Evolutionary conservation across 1,140 invertebrate genomes (phyloP), one percentile per base, ranked within the genome.

Genomic region (Drosophila melanica): DNA sequence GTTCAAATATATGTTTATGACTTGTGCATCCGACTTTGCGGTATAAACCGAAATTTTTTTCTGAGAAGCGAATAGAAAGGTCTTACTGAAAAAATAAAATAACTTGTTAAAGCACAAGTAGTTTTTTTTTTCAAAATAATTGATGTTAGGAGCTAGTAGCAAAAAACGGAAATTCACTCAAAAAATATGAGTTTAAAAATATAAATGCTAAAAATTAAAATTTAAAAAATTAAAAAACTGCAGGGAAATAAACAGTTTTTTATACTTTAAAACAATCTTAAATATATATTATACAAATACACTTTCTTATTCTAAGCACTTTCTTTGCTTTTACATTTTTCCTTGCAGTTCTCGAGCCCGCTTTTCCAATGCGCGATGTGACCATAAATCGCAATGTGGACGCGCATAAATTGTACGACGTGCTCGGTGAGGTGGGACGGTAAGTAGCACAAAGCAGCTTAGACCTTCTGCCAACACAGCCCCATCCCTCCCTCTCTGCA

Each of bases 331-430:
- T 18, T 11, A 39, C 50, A 5, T 9, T n/a, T 50, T 33, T 47
- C 70, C 50, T 79, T 72, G 2, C 94, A 98, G 97, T 97, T 91
- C 92, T 97, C 78, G 95, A 97, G 77, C 95, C 97, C 8, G 95
- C 95, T 67, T 98, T 98, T 92, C 95, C 96, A 1, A 96, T 95
- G 89, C 94, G 96, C 92, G 95, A 97, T 93, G 96, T 98, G 67
- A 94, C 93, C 54, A 95, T 97, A 81, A 95, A 95, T 87, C 94
- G 95, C 60, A 95, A 94, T 74, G 94, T 95, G 48, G 95, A 97
- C 91, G 95, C 97, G 74, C 95, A 97, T 91, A 94, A 97, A 79
- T 93, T 94, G 79, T 98, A 96, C 90, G 96, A 97, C 71, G 94
- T 97, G 80, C 94, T 96, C 71, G 94, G 95, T 20, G 97, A 98